Conservation (phyloP, 2,797 vertebrate genomes). For the Gephyroberyx darwinii region DNA sequence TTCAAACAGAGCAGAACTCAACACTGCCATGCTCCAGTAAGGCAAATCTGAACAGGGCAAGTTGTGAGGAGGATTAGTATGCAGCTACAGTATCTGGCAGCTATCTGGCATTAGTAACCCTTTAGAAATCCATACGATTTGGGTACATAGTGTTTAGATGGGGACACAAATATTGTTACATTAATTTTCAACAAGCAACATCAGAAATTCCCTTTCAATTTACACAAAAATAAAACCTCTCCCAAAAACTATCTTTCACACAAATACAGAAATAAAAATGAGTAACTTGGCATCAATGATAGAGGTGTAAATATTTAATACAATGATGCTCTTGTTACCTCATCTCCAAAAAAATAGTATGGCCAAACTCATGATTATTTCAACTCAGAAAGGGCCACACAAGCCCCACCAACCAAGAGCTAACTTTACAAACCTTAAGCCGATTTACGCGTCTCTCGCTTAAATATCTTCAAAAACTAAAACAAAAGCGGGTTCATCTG, state of each 20-base stretch:
- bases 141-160: constrained; percentile 43
- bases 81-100: constrained; percentile 66
- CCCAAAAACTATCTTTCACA: constrained; percentile 37
- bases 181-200: constrained; percentile 54
- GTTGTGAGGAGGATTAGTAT: constrained; percentile 51
- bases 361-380: constrained; percentile 1
- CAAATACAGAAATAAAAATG: constrained; percentile 56
- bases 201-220: constrained; percentile 60
- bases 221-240: constrained; percentile 37
- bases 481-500: constrained; percentile 44
- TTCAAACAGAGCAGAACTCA: constrained; percentile 63
- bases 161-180: constrained; percentile 50
- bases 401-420: not conserved
- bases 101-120: constrained; percentile 59
- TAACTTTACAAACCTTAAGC: constrained; percentile 21
- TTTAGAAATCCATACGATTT: constrained; percentile 19
- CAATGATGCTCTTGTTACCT: constrained; percentile 11
- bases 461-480: constrained; percentile 36
- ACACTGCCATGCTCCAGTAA: constrained; percentile 68
- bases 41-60: constrained; percentile 74
- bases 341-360: constrained; percentile 16
- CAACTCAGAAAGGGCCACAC: no score
- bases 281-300: constrained; percentile 62
- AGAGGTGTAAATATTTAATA: constrained; percentile 23
- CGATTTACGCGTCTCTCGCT: constrained; percentile 5